These are phyloP conservation scores for Mesorhabditis belari DNA, from an alignment of 2,888 invertebrate genomes.

Conservation along the genomic window DNA sequence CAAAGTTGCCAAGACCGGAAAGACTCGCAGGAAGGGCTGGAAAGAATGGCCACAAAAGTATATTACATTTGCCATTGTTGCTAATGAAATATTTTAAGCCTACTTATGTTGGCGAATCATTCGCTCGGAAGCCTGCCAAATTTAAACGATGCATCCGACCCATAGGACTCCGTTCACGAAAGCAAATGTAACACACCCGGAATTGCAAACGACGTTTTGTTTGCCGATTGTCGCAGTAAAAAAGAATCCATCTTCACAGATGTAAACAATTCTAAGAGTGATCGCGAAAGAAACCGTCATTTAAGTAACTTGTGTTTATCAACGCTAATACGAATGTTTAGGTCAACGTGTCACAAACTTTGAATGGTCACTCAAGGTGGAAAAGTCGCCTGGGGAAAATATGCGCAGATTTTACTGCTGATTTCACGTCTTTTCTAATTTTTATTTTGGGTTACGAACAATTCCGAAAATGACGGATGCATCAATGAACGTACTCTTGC, in stretches of 20 bases:
- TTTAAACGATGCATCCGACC: constrained; percentile 96
- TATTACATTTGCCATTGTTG: not conserved
- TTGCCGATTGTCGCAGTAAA: constrained; percentile 97
- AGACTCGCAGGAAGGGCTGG: constrained; percentile 73
- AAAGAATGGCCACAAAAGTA: constrained; percentile 98
- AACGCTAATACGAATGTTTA: constrained; percentile 15
- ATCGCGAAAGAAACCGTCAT: constrained; percentile 72
- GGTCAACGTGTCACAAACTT: constrained; percentile 90
- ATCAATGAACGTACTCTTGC: too few species aligned
- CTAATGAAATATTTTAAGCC: constrained; percentile 13
- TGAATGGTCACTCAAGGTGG: constrained; percentile 97
- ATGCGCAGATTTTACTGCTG: constrained; percentile 65
- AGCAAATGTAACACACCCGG: constrained; percentile 98
- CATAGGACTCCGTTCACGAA: constrained; percentile 64
- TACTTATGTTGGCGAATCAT: constrained; percentile 86
- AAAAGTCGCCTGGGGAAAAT: constrained; percentile 95
- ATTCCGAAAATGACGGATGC: constrained; percentile 98
- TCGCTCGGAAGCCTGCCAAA: constrained; percentile 97
- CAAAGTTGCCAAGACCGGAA: constrained; percentile 59
- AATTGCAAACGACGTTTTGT: constrained; percentile 92
- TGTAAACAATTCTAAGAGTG: constrained; percentile 93
- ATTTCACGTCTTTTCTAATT: not conserved
- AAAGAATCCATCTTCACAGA: constrained; percentile 92
- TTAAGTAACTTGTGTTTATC: constrained; percentile 13
- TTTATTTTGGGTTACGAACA: constrained; percentile 80